Evolutionary conservation across 2,113 vertebrate species (phyloP).

Genomic region (Epinephelus moara): DNA sequence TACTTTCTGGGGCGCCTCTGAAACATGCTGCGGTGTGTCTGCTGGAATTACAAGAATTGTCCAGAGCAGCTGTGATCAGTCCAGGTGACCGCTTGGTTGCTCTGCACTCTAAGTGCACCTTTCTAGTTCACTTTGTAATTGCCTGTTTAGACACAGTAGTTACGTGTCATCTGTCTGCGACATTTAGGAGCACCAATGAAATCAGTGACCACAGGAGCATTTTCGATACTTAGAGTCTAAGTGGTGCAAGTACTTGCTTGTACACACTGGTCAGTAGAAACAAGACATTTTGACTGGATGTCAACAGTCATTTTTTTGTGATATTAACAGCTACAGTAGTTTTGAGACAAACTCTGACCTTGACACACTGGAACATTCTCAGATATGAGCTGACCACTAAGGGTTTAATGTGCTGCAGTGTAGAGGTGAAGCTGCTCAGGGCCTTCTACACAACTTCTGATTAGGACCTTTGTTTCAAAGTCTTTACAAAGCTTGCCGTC

Average conservation of each 20-base stretch:
- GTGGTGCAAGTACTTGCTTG: background rate
- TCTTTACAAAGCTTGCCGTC: constrained; percentile 54
- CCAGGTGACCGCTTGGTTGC: too few species aligned
- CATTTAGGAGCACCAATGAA: background rate
- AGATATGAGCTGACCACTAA: constrained; percentile 42
- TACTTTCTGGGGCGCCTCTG: too few species aligned
- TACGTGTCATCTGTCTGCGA: background rate
- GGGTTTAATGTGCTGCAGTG: constrained; percentile 31
- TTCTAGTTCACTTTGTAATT: background rate
- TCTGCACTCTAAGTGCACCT: too few species aligned
- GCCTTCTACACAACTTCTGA: constrained; percentile 53
- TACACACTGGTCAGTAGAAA: background rate
- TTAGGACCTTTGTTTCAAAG: constrained; percentile 75
- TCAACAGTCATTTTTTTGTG: constrained; percentile 10
- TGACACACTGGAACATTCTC: background rate
- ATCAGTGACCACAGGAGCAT: background rate
- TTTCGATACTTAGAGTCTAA: background rate
- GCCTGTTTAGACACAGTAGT: background rate
- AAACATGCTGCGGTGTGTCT: too few species aligned
- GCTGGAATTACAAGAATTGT: too few species aligned
- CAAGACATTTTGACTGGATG: background rate
- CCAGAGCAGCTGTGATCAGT: too few species aligned
- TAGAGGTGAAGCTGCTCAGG: constrained; percentile 47
- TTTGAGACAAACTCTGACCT: constrained; percentile 23
- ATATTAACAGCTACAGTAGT: constrained; percentile 5